phyloP scores from a whole-genome alignment of 2,113 vertebrate genomes.

The Zootoca vivipara region DNA sequence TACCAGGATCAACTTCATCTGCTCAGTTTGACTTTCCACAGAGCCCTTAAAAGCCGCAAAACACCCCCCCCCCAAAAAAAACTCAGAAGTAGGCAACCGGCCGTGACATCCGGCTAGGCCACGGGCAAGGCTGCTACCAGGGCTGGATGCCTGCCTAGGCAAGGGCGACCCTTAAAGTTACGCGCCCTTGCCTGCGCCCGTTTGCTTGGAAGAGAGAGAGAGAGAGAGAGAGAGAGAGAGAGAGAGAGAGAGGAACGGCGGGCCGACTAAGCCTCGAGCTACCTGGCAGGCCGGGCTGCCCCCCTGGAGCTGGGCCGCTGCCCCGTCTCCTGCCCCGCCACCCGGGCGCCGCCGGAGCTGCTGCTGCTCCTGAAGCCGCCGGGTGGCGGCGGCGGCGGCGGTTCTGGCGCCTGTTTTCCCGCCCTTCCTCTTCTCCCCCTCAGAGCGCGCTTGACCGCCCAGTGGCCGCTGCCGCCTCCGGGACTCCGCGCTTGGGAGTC shows the following conservation, averaged over 20 bases:
- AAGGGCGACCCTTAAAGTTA: neutral
- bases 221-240: no score
- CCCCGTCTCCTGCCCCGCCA: neutral
- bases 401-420: slow-evolving; percentile 36
- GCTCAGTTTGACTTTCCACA: neutral
- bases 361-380: slow-evolving; percentile 19
- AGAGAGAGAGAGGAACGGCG: no score
- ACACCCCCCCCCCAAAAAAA: neutral
- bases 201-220: neutral
- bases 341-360: neutral
- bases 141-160: neutral
- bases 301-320: neutral
- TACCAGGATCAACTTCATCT: neutral
- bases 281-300: neutral
- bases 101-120: neutral
- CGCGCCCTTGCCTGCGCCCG: neutral
- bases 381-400: slow-evolving; percentile 9
- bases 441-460: slow-evolving; percentile 24
- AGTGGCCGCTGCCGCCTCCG: slow-evolving; percentile 17
- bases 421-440: slow-evolving; percentile 30
- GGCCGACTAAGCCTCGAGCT: neutral
- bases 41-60: neutral
- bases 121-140: neutral
- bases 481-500: neutral
- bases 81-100: neutral